Evolutionary conservation across 2,888 invertebrate species (phyloP), one percentile per base, ranked within the genome.

Genomic region (Rhamnusium bicolor): DNA sequence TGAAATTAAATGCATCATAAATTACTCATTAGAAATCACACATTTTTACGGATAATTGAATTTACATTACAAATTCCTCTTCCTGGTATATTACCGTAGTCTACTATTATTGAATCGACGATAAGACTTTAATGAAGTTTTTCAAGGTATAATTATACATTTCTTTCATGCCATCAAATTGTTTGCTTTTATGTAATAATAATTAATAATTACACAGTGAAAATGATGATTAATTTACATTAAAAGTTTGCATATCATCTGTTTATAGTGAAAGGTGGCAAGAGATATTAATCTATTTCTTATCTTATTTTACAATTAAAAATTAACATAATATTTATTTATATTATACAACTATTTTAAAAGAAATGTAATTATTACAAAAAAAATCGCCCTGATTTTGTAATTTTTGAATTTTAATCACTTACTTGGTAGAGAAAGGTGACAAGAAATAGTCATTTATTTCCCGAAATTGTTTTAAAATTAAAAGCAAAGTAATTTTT

Each of bases 131-230:
- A 29, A 27, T 49, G 51, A 63, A 18, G 16, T 53, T 51, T 32
- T 53, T 65, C 53, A n/a, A 16, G 24, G n/a, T 60, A 16, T 58
- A 19, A 62, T 19, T 65, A 29, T 5, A 65, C 14, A 53, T 32
- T 65, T 49, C n/a, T 63, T 51, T 63, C 51, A 27, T 51, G 19
- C 21, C 24, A 63, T 40, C 40, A 49, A 63, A 49, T 49, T 32
- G 21, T 29, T 49, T 51, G 21, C 46, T 46, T 46, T 62, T 46
- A 40, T n/a, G n/a, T 40, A 40, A 40, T 21, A 47, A 46, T 47
- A 47, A 18, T 10, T 21, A 62, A 47, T 40, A 46, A 40, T 58
- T 16, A n/a, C n/a, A 58, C 14, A n/a, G 27, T 27, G 14, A 58
- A 8, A 6, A 32, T 29, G 4, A 14, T 29, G 10, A 29, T n/a